Base-by-base conservation (phyloP, 2,113 vertebrate species). In the Axis porcinus region DNA sequence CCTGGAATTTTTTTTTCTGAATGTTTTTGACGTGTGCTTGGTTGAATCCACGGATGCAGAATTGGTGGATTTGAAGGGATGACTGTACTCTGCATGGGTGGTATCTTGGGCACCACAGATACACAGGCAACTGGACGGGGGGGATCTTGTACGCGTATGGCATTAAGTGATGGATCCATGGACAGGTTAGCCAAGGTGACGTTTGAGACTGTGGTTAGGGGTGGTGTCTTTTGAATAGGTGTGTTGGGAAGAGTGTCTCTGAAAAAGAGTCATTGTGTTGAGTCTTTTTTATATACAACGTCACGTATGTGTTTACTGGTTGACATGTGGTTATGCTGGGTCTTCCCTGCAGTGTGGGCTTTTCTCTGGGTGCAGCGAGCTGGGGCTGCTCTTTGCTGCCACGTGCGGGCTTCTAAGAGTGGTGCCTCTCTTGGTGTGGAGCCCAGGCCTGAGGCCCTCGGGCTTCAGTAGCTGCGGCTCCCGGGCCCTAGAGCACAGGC, bases 341-440 rank as follows among this genome's bases (percentile, higher is more conserved):
- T 70, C n/a, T 70, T 40, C n/a, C 67, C 36, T 70, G 10, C 19
- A 1, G 19, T 36, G n/a, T 3, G n/a, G 10, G n/a, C 19, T 70
- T 23, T 36, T 6, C 64, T 70, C 64, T 40, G 4, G n/a, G n/a
- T 36, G 19, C 19, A 40, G 5, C 0, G 0, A 70, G n/a, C 67
- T 40, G 67, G n/a, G 67, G 19, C 19, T 40, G 23, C 9, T 70
- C 5, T 21, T 67, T 70, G 67, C 67, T 70, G n/a, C n/a, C n/a
- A 12, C 10, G 0, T 70, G 67, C 0, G 1, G n/a, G 67, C n/a
- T 70, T 67, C 62, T n/a, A 7, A 2, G 7, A 4, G 62, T 0
- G 2, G 8, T 10, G 4, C n/a, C 8, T 40, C 67, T 70, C 67
- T n/a, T n/a, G 7, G 1, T 62, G 64, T n/a, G n/a, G 64, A 70